These are phyloP conservation scores for Oreochromis tanganicae DNA, from an alignment of 2,113 vertebrate genomes.

Conservation along the genomic window DNA sequence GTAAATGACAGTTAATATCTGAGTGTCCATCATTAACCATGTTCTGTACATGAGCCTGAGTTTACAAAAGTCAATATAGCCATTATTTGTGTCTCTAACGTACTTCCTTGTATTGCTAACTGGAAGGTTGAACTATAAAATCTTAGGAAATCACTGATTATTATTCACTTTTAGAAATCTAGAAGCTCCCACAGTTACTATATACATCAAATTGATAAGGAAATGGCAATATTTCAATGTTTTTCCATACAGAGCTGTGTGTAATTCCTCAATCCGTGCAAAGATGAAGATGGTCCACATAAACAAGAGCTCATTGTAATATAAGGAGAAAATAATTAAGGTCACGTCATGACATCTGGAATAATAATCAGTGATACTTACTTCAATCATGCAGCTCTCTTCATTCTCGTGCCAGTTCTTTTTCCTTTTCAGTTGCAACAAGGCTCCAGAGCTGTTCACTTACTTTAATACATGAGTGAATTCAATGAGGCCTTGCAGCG, in stretches of 20 bases:
- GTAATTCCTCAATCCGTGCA: not conserved
- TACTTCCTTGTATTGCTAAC: not conserved
- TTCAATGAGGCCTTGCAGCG: not conserved
- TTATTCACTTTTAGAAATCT: not conserved
- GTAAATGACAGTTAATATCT: not conserved
- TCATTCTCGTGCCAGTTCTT: not conserved
- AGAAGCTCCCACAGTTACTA: not conserved
- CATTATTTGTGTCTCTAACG: not conserved
- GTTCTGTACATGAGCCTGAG: not conserved
- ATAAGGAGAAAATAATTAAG: not conserved
- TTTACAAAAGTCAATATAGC: not conserved
- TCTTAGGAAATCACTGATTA: not conserved
- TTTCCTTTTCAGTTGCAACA: not conserved
- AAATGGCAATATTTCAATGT: not conserved
- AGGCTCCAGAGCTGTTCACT: not conserved
- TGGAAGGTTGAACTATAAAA: not conserved
- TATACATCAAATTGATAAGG: rapidly evolving
- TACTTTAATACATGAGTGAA: not conserved
- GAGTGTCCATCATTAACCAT: not conserved
- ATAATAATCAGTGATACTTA: not conserved
- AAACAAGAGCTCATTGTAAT: not conserved
- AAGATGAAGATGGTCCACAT: not conserved
- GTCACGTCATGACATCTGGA: not conserved
- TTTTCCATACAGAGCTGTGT: not conserved
- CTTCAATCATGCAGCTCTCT: not conserved